phyloP scores from a whole-genome alignment of 1,140 invertebrate genomes.

The Limonius californicus region DNA sequence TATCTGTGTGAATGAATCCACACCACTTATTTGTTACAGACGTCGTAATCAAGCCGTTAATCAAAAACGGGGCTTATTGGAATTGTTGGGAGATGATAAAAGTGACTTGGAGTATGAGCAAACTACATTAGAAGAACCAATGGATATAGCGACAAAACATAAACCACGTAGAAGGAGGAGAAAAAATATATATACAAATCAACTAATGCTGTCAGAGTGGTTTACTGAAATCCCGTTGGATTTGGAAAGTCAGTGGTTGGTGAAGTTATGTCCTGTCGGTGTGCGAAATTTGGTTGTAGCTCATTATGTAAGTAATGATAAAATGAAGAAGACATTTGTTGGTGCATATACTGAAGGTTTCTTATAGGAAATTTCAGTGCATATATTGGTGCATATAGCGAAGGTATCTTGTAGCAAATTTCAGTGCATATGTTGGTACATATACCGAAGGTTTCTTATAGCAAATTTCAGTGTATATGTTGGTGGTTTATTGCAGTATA shows the following conservation, averaged over 20 bases:
- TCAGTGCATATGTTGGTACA: too few relatives aligned
- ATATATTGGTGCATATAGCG: too few relatives aligned
- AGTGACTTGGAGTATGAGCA: not conserved
- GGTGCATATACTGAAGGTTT: too few relatives aligned
- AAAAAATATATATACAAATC: too few relatives aligned
- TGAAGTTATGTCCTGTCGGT: constrained; percentile 79
- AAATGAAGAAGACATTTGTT: not conserved
- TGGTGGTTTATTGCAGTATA: too few relatives aligned
- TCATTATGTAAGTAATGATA: constrained; percentile 58
- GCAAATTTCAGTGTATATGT: too few relatives aligned
- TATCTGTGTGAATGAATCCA: too few relatives aligned
- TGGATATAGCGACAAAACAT: not conserved
- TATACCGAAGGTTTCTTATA: too few relatives aligned
- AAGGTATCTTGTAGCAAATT: too few relatives aligned
- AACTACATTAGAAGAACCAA: not conserved
- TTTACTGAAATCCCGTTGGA: constrained; percentile 78
- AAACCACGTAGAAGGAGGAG: too few relatives aligned
- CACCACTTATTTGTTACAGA: too few relatives aligned
- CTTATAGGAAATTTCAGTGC: not conserved
- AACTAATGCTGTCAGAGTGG: constrained; percentile 88
- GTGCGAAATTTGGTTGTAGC: constrained; percentile 74
- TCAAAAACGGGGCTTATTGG: constrained; percentile 14
- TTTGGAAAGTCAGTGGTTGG: constrained; percentile 73
- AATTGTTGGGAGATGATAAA: constrained; percentile 7
- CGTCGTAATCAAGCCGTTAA: constrained; percentile 17